phyloP scores from a whole-genome alignment of 1,140 invertebrate species.

The Papilio xuthus region DNA sequence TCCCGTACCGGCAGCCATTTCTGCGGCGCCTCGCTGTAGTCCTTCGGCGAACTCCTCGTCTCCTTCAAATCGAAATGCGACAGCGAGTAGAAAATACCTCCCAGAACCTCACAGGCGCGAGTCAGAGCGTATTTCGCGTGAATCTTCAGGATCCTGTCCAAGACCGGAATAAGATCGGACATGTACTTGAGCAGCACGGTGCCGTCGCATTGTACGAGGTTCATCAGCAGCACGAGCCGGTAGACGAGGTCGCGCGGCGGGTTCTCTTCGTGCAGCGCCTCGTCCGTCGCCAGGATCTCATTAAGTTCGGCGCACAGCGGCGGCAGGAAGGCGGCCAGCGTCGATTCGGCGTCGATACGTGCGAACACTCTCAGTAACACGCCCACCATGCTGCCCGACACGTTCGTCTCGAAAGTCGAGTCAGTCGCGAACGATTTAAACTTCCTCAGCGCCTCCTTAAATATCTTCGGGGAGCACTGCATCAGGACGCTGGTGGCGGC shows the following conservation, averaged over 20 bases:
- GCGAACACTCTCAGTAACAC: conserved; percentile 87
- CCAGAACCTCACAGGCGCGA: conserved; percentile 80
- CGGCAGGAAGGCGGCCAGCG: conserved; percentile 88
- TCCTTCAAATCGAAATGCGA: conserved; percentile 83
- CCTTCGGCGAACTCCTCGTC: conserved; percentile 83
- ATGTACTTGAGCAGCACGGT: conserved; percentile 84
- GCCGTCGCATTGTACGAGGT: conserved; percentile 86
- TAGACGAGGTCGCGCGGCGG: conserved; percentile 91
- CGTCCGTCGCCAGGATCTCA: conserved; percentile 81
- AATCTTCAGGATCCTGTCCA: conserved; percentile 85
- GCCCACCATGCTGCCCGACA: conserved; percentile 90
- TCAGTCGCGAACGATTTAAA: conserved; percentile 87
- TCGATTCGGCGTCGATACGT: conserved; percentile 85
- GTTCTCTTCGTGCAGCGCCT: conserved; percentile 85
- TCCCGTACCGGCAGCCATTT: conserved; percentile 91
- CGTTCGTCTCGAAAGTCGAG: conserved; percentile 90
- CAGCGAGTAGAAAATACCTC: conserved; percentile 63
- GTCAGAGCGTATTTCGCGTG: conserved; percentile 84
- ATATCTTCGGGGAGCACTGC: conserved; percentile 81
- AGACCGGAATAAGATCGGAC: conserved; percentile 82
- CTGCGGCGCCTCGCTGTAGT: conserved; percentile 84
- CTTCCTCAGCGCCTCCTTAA: conserved; percentile 88
- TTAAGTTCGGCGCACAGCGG: conserved; percentile 83
- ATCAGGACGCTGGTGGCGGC: conserved; percentile 85
- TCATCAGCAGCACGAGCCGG: conserved; percentile 88